Evolutionary conservation across 1,140 invertebrate species (phyloP).

Genomic region (Matsumurasca onukii): DNA sequence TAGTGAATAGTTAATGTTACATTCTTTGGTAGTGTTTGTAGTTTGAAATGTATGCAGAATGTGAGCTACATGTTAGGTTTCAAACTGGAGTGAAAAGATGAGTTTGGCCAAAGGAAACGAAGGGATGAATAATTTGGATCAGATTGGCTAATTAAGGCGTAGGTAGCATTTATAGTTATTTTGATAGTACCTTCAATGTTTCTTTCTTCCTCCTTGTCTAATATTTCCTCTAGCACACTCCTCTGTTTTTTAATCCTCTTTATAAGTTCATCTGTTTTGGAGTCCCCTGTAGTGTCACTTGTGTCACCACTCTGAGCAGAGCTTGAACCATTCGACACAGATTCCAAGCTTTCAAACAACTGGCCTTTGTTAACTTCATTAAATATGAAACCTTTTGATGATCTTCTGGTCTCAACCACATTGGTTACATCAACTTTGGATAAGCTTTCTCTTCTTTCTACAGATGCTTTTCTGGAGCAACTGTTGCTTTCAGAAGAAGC

Average conservation of each 20-base stretch:
- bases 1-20: no score
- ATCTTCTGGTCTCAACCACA: constrained; percentile 9
- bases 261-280: constrained; percentile 57
- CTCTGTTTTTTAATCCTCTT: constrained; percentile 65
- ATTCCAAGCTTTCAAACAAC: background rate
- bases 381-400: constrained; percentile 4
- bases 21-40: no score
- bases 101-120: no score
- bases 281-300: constrained; percentile 50
- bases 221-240: constrained; percentile 66
- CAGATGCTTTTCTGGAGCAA: background rate
- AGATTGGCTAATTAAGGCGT: no score
- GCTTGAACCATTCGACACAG: background rate
- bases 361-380: constrained; percentile 25
- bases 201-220: constrained; percentile 58
- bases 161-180: no score
- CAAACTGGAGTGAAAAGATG: no score
- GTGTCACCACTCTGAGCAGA: constrained; percentile 48
- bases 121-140: no score
- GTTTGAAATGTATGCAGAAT: no score
- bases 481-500: no score
- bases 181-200: constrained; percentile 22
- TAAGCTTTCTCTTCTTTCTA: constrained; percentile 20
- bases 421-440: constrained; percentile 22
- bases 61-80: no score